phyloP scores from a whole-genome alignment of 2,797 vertebrate species.

The Gymnocypris eckloni region DNA sequence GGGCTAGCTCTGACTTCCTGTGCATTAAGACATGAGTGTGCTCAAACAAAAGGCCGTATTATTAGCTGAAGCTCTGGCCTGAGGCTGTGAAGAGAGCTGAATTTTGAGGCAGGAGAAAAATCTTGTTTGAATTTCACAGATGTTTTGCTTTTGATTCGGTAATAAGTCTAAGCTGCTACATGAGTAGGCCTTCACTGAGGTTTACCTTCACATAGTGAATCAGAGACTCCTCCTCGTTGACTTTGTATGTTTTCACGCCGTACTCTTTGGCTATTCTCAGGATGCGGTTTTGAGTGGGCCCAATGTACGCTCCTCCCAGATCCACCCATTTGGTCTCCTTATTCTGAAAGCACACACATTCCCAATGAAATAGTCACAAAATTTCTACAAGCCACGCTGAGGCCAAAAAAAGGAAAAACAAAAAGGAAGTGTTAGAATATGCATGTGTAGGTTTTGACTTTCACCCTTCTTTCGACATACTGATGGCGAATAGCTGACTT shows the following conservation, averaged over 20 bases:
- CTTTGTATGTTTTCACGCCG: slow-evolving; percentile 92
- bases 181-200: not conserved
- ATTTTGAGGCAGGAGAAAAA: not conserved
- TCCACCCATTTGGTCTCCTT: slow-evolving; percentile 93
- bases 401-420: not conserved
- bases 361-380: not conserved
- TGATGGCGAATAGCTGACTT: not conserved
- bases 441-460: not conserved
- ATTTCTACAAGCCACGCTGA: not conserved
- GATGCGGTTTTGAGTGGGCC: slow-evolving; percentile 96
- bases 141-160: not conserved
- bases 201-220: slow-evolving; percentile 89
- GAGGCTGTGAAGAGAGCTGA: slow-evolving; percentile 2
- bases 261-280: slow-evolving; percentile 90
- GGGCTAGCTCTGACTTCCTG: slow-evolving; percentile 44
- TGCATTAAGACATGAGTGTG: slow-evolving; percentile 34
- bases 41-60: slow-evolving; percentile 27
- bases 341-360: slow-evolving; percentile 78
- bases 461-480: not conserved
- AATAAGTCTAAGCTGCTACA: slow-evolving; percentile 1
- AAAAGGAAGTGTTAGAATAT: slow-evolving; percentile 25
- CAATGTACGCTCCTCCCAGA: slow-evolving; percentile 93
- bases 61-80: slow-evolving; percentile 29
- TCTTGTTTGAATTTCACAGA: not conserved
- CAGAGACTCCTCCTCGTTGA: slow-evolving; percentile 89